phyloP scores from a whole-genome alignment of 2,888 invertebrate species.

The Sceliomorpha sp. region DNA sequence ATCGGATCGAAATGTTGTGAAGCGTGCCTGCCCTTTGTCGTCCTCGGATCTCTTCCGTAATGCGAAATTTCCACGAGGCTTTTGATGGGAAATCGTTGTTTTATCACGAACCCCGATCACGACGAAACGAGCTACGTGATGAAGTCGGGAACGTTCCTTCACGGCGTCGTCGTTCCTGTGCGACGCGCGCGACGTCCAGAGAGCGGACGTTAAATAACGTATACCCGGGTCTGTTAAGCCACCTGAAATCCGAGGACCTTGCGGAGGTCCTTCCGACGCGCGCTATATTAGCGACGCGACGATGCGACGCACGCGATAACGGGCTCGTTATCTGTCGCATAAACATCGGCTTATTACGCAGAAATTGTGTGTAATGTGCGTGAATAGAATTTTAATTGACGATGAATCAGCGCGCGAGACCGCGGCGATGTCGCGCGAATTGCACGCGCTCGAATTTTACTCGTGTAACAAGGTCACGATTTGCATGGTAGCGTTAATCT shows the following conservation, averaged over 20 bases:
- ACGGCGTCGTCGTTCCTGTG: too few species aligned
- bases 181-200: conserved; percentile 14
- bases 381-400: conserved; percentile 37
- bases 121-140: conserved; percentile 33
- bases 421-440: conserved; percentile 26
- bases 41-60: not conserved
- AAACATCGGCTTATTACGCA: conserved; percentile 33
- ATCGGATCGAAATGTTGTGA: too few species aligned
- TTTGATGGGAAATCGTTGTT: conserved; percentile 39
- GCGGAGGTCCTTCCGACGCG: not conserved
- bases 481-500: conserved; percentile 36
- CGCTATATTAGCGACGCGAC: conserved; percentile 1
- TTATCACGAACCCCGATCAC: conserved; percentile 29
- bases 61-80: conserved; percentile 1
- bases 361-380: conserved; percentile 39
- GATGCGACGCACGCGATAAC: conserved; percentile 28
- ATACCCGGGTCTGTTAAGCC: conserved; percentile 14
- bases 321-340: conserved; percentile 32
- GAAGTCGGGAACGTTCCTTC: conserved; percentile 24
- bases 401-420: conserved; percentile 34
- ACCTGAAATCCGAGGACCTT: conserved; percentile 17
- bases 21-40: not conserved
- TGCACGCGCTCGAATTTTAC: conserved; percentile 25
- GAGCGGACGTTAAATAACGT: conserved; percentile 24
- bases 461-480: conserved; percentile 35